A percentile compares a stretch with the other conserved stretches of the same genome.
Conservation (phyloP, 2,797 vertebrate genomes). For the Clamator glandarius region DNA sequence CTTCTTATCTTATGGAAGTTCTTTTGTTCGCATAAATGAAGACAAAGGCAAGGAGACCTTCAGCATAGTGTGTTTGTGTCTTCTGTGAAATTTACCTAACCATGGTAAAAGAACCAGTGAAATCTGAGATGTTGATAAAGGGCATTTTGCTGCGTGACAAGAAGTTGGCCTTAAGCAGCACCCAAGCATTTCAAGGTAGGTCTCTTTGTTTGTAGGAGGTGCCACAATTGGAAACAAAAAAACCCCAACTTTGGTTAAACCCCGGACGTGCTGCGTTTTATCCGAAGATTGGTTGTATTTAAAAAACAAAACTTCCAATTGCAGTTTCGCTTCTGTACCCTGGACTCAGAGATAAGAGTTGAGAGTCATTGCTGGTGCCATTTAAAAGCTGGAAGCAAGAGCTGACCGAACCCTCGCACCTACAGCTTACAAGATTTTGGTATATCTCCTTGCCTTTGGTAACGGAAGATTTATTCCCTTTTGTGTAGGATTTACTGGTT, state of each 20-base stretch:
- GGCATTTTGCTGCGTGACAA: not conserved
- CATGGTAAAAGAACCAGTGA: not conserved
- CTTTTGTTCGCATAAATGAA: not conserved
- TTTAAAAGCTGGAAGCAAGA: not conserved
- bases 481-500: not conserved
- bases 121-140: not conserved
- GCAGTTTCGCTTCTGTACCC: not conserved
- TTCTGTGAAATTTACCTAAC: not conserved
- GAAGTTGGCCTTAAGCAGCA: not conserved
- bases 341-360: not conserved
- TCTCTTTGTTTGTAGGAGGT: not conserved
- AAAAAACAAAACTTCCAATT: not conserved
- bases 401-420: not conserved
- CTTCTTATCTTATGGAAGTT: not conserved
- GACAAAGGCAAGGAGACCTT: not conserved
- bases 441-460: conserved; percentile 23
- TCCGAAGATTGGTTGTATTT: not conserved
- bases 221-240: not conserved
- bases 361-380: not conserved
- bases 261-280: not conserved
- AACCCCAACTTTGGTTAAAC: not conserved
- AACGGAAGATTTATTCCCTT: not conserved
- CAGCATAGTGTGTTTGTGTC: not conserved
- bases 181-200: not conserved
- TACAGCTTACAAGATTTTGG: not conserved